Evolutionary conservation across 2,888 invertebrate species (phyloP), one percentile per base, ranked within the genome.

Genomic region (Caenorhabditis sp.): DNA sequence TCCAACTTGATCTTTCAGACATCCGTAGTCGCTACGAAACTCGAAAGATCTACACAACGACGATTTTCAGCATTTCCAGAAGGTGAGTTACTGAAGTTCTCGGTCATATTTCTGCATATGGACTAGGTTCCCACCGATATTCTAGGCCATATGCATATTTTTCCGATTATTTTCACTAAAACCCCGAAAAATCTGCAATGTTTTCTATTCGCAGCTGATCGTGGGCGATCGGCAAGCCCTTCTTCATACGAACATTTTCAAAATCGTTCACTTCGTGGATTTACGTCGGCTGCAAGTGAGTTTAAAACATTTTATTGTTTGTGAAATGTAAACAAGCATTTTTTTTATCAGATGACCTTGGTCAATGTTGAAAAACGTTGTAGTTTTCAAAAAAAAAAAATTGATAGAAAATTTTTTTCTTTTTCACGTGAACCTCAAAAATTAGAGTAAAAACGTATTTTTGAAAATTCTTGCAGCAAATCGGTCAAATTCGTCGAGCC

Each of bases 241-340:
- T 17, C 14, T 7, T 65, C 68, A 1, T 74, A 67, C 31, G 70
- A 74, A 59, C 36, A 70, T 21, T 74, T 65, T 67, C 74, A 74
- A 25, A 60, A 63, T 54, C 56, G 74, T 50, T 70, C 74, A 21
- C 64, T 74, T 0, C 64, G 72, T 27, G 72, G 72, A 61, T 72
- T 72, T 56, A 72, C 72, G 25, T 50, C 64, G 21, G 67, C 72
- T 14, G 72, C 67, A 21, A 68, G 72, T 72, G 25, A 68, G 72
- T 68, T 59, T 64, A 4, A 23, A 52, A 20, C 3, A 20, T 21
- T n/a, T 52, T n/a, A 7, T 52, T 5, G 8, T 52, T 52, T n/a
- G 2, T 36, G 25, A 12, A 57, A 57, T n/a, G 20, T 56, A 56
- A 31, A 31, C 8, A 23, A 25, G 10, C 12, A 21, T 54, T 54